Base-by-base conservation (phyloP, 2,888 invertebrate genomes). In the Cantharis flavilabris region DNA sequence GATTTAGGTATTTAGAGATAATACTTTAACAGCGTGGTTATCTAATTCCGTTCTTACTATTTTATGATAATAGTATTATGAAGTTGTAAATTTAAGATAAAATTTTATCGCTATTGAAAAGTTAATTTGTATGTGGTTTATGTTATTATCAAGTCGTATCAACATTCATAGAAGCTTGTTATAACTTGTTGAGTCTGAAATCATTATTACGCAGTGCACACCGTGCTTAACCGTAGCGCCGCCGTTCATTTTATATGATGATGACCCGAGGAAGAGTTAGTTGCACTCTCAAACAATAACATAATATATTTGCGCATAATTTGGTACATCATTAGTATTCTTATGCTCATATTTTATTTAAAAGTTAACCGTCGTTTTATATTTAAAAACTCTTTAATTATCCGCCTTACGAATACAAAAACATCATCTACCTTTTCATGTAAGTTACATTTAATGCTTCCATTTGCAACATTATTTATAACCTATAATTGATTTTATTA, bases 121-220 rank as follows among this genome's bases (percentile, higher is more conserved):
- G 49, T 49, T 49, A 73, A 28, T 64, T 63, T 28, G 69, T 30
- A 62, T 20, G 26, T 20, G 14, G 79, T 73, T 77, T 79, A 76
- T 77, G 73, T 77, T 73, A 79, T 78, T 76, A 49, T 70, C 67
- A 75, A 65, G 76, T 62, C 64, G 14, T 70, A 70, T 73, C 75
- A 63, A 20, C 67, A 72, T 49, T 70, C 28, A 73, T 71, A 69
- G 69, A 73, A 28, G 67, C 78, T 67, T 76, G 78, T 76, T 79
- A 71, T 73, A 75, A 80, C 80, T 76, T 76, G 79, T 78, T 75
- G 73, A 76, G 67, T 73, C 72, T 73, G 69, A 16, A 67, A 69
- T 73, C 63, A 70, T 76, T 76, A 76, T 62, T 69, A 74, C 70
- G 69, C 74, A 69, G 70, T 23, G 63, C 74, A 74, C 74, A 63